Evolutionary conservation across 2,113 vertebrate genomes (phyloP), one percentile per base, ranked within the genome.

Genomic region (Oxygymnocypris stewartii): DNA sequence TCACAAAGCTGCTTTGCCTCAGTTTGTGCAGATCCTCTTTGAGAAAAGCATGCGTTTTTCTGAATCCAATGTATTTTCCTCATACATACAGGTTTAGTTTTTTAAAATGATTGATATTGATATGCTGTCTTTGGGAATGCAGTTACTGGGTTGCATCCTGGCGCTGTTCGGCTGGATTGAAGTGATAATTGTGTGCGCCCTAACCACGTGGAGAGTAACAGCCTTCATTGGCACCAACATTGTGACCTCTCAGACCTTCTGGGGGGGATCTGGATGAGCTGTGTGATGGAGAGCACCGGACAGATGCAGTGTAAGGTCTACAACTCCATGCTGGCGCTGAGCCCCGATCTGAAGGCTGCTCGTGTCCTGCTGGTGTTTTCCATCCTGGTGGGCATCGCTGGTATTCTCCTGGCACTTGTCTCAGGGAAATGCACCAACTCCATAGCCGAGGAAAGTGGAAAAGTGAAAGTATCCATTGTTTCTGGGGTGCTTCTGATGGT

Each of bases 181-280:
- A 7, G 85, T 89, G 31, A 87, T 91, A 65, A 23, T 90, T 0
- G 18, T 82, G 10, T 92, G 90, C 14, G 92, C 51, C 16, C 18
- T 57, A 57, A 90, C 90, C 87, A 90, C 88, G 90, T 92, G 92
- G 91, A 86, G 80, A 59, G 90, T 92, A 7, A 84, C 91, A 0
- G 88, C 90, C 11, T 92, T 92, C 85, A 86, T 91, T 13, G 90
- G 92, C 16, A 88, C 25, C 86, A 92, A 91, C 86, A 91, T 90
- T 20, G 88, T 92, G 54, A 90, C 89, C 1, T 63, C 91, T 2
- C 90, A 92, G 87, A 89, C 87, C 51, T 86, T 85, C 61, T 92
- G 92, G 92, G 89, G 71, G 89, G 91, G 20, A 89, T 92, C 76
- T 92, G 92, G 92, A 90, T 92, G 91, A 91, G 59, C 88, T 92